Evolutionary conservation across 2,888 invertebrate genomes (phyloP).

Genomic region (Schizaphis graminum): DNA sequence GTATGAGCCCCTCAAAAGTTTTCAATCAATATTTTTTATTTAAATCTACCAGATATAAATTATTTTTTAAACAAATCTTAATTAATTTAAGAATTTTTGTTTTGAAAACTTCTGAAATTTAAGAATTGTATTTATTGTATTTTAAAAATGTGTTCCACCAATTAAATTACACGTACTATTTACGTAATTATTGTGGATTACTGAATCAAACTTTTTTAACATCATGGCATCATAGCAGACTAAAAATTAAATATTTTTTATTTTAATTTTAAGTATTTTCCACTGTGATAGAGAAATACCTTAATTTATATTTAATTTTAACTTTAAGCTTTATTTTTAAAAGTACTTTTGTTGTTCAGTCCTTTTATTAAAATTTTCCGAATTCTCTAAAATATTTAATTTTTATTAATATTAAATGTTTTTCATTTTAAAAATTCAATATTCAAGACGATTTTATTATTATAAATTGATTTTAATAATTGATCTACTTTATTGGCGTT

Average conservation of each 20-base stretch:
- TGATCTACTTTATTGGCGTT: not conserved
- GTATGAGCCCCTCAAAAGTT: not conserved
- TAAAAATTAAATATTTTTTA: not conserved
- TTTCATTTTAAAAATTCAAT: not conserved
- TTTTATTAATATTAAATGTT: not conserved
- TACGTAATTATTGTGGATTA: not conserved
- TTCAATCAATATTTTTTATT: not conserved
- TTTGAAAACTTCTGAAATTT: slow-evolving; percentile 14
- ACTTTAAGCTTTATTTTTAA: not conserved
- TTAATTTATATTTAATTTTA: not conserved
- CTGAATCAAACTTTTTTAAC: not conserved
- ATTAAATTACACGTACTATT: slow-evolving; percentile 13
- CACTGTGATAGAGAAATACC: not conserved
- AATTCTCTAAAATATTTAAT: not conserved
- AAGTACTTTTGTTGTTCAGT: not conserved
- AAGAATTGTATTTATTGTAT: not conserved
- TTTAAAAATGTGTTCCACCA: not conserved
- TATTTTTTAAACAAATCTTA: slow-evolving; percentile 37
- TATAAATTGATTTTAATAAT: not conserved
- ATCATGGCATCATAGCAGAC: not conserved
- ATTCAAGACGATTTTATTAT: not conserved
- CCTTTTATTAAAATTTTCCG: not conserved
- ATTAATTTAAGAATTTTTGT: slow-evolving; percentile 19
- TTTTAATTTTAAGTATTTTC: not conserved
- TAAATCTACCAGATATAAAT: not conserved